Evolutionary conservation across 92 coral and sea anemone species (phyloP), one percentile per base, ranked within the genome.

Genomic region (Zoanthus solanderi): DNA sequence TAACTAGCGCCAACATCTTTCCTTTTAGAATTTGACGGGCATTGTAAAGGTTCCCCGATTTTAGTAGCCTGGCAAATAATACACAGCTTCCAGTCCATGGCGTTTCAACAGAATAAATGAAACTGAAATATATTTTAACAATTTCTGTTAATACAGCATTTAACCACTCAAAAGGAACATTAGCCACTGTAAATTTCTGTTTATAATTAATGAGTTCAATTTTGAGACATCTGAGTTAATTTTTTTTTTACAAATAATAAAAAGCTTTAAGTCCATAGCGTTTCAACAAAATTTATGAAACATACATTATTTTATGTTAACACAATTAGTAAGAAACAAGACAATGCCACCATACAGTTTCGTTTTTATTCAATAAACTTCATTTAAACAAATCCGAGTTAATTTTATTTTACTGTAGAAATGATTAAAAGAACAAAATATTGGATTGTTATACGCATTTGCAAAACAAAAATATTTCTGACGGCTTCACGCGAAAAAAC

Each of bases 1-100:
- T 84, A 89, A 42, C 92, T 50, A 9, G 89, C 88, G 11, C 89
- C 89, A 63, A 68, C 86, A 74, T 87, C 91, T 77, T 91, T 91
- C 29, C 91, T 76, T 54, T 87, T 87, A 2, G 90, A 91, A 5
- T 50, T 67, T 61, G 93, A 88, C 63, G 85, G 93, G 45, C 93
- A 91, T 76, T 87, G 93, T 79, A 87, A 63, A 29, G 88, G 65
- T 57, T 87, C 93, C 57, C 78, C 23, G 6, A 85, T 58, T 58
- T 7, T 63, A 34, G 60, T 48, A 14, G 57, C 47, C 73, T 87
- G 93, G 29, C 85, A 87, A 77, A 91, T 91, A 52, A 87, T 50
- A 34, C 91, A 91, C 30, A 73, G 60, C 18, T 66, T 23, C 91
- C 93, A 87, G 12, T 87, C 91, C 91, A 88, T 91, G 85, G 47